Conservation (phyloP, 2,888 invertebrate genomes). For the Agonopterix subpropinquella region DNA sequence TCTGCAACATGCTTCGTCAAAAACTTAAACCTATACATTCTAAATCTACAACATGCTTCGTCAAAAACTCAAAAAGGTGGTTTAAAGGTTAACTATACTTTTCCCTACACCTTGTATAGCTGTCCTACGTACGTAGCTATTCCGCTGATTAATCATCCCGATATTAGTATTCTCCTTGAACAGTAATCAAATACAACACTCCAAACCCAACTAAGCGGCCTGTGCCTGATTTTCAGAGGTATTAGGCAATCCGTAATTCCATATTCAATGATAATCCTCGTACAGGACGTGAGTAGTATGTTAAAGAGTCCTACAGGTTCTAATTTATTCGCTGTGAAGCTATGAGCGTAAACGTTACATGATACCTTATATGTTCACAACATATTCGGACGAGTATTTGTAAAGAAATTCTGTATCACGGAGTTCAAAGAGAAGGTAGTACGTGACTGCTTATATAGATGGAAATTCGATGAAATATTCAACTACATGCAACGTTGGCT, state of each 20-base stretch:
- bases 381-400: conserved; percentile 33
- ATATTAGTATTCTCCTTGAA: conserved; percentile 19
- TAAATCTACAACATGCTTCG: too few species aligned
- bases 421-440: conserved; percentile 30
- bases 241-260: conserved; percentile 1
- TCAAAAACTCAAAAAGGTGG: too few species aligned
- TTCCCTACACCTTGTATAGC: too few species aligned
- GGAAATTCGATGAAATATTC: neutral
- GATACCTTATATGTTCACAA: conserved; percentile 24
- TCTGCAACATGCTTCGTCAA: too few species aligned
- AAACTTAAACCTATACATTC: too few species aligned
- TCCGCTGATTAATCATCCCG: neutral
- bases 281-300: neutral
- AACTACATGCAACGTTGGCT: neutral
- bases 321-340: too few species aligned
- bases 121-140: neutral
- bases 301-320: too few species aligned
- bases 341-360: too few species aligned
- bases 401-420: conserved; percentile 67
- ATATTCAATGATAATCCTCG: neutral
- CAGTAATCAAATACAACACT: conserved; percentile 32
- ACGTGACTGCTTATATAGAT: conserved; percentile 5
- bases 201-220: conserved; percentile 6
- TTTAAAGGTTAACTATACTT: too few species aligned
- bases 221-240: neutral